Percentiles rank a stretch among this genome's conserved stretches.
These are phyloP conservation scores for Brachylomia viminalis DNA, from an alignment of 2,888 invertebrate species.

Conservation along the genomic window DNA sequence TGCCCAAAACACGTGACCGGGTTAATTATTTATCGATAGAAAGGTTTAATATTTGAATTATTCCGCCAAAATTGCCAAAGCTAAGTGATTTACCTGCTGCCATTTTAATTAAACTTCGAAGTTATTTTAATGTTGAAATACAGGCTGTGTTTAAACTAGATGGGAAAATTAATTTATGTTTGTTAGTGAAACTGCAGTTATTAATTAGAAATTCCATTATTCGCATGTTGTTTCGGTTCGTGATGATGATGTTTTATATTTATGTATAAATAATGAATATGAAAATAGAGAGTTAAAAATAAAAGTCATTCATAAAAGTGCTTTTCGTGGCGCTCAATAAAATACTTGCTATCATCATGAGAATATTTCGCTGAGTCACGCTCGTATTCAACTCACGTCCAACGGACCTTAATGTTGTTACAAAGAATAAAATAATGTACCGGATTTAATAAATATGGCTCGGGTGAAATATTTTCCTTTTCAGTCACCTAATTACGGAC, in stretches of 20 bases:
- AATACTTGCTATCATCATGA: constrained; percentile 47
- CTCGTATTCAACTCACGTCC: constrained; percentile 32
- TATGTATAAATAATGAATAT: not conserved
- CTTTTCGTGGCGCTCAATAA: constrained; percentile 39
- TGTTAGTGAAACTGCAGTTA: constrained; percentile 5
- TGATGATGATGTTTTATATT: not conserved
- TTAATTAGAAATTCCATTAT: not conserved
- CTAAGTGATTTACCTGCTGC: constrained; percentile 24
- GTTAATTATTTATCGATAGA: constrained; percentile 25
- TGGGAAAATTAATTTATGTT: constrained; percentile 18
- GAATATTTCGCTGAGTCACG: constrained; percentile 33
- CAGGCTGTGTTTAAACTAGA: not conserved
- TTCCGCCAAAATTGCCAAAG: constrained; percentile 14
- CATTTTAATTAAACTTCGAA: constrained; percentile 43
- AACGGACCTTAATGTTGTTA: constrained; percentile 12
- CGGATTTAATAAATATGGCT: constrained; percentile 16
- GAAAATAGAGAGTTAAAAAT: constrained; percentile 32
- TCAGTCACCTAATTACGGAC: constrained; percentile 1
- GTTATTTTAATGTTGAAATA: constrained; percentile 30
- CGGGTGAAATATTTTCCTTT: not conserved
- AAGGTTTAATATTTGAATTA: constrained; percentile 30
- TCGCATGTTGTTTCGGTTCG: not conserved
- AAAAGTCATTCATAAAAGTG: constrained; percentile 33
- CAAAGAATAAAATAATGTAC: constrained; percentile 28
- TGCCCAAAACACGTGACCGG: constrained; percentile 10